Evolutionary conservation across 2,113 vertebrate genomes (phyloP), one percentile per base, ranked within the genome.

Genomic region (Phyllopteryx taeniolatus): DNA sequence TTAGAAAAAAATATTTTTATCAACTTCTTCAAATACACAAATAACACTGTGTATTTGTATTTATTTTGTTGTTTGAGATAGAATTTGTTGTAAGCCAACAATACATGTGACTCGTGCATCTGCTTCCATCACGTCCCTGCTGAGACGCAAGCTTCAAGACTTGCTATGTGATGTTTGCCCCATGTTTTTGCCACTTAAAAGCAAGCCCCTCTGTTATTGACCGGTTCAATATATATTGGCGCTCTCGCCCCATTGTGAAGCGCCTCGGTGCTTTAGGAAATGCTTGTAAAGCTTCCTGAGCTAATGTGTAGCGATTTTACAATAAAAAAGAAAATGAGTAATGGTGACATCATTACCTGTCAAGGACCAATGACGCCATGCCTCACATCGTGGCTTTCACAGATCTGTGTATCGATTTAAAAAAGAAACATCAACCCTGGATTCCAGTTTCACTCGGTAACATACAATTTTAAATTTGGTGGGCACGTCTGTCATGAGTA

Each of bases 311-410:
- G 59, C 63, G 75, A 73, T 84, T 84, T 84, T 83, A 76, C 82
- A 78, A 62, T 79, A 76, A 79, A 83, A 85, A n/a, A 17, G 12
- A 62, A 62, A 62, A 8, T 3, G 59, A 76, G 60, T 78, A 73
- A 83, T 64, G 68, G 75, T 77, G 76, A 71, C 84, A 71, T 75
- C 82, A 82, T 85, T 77, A 82, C 67, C 79, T 72, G 77, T 71
- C 79, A 54, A 14, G 42, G 73, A 61, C 39, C 33, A 33, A 56
- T 53, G 57, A 75, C 17, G 33, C 15, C 22, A 70, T 77, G 60
- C 62, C 54, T 74, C 63, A 51, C 9, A 0, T 33, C 33, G 57
- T 46, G 59, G 61, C 57, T 78, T 73, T 79, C 71, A 66, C 80
- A 73, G 76, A 27, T 70, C 19, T 47, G 35, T 43, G 14, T 61